Evolutionary conservation across 2,888 invertebrate species (phyloP), one percentile per base, ranked within the genome.

Genomic region (Pseudococcus viburni): DNA sequence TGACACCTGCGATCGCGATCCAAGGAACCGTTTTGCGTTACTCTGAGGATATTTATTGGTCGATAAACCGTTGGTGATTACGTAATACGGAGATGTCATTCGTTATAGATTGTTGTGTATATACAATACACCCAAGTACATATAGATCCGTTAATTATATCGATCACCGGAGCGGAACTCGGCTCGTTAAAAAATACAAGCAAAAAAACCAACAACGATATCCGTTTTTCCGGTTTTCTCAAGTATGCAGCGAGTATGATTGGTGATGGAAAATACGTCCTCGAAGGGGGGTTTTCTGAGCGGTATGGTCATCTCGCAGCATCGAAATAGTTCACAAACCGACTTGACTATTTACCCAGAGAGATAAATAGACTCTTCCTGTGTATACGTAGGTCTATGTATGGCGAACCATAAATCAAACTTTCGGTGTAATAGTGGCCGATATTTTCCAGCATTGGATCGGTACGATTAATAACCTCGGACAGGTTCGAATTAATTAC

Each of bases 11-110:
- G 64, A 59, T 12, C 12, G 64, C 19, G 55, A 51, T 51, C 55
- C 26, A 11, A 68, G 68, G 68, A 68, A 68, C 68, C 68, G 68
- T 64, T 64, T 73, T 73, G 68, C 26, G 68, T 26, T 68, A 64
- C 11, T 73, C 73, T 22, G 64, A 55, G 55, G 33, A 73, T 33
- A 73, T 73, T 73, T 73, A 73, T 73, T 73, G 73, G 73, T 33
- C 73, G 73, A 73, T 73, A 73, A 73, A 73, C 73, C 73, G 73
- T 73, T 73, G 33, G 9, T 11, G 80, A 46, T 83, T 83, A 83
- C 80, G 80, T 83, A 83, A 83, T 83, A 46, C 80, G 80, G 80
- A 83, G 80, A 83, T 83, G 80, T 83, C 80, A 83, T 46, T 83
- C 19, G 46, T 42, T 42, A 83, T 83, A 46, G n/a, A 46, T 42